Conservation (phyloP, 2,113 vertebrate genomes). For the Hemicordylus capensis region DNA sequence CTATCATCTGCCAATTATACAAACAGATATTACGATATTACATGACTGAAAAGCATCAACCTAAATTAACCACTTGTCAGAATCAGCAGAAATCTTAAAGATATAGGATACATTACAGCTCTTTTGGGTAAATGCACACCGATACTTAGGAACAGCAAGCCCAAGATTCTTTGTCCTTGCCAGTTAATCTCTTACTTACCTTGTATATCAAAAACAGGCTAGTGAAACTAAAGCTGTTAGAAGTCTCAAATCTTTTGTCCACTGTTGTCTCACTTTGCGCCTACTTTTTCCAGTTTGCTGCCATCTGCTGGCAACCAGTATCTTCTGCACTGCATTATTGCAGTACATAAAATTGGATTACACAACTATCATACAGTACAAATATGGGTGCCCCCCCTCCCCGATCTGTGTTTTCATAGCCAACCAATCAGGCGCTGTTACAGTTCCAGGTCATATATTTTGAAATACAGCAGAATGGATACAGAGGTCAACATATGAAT, state of each 20-base stretch:
- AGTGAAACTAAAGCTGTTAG: slow-evolving; percentile 45
- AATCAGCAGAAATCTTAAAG: neutral
- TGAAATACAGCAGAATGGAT: slow-evolving; percentile 14
- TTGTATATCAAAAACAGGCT: slow-evolving; percentile 50
- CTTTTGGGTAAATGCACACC: neutral
- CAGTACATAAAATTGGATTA: slow-evolving; percentile 20
- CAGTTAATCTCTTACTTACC: slow-evolving; percentile 54
- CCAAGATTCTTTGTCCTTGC: slow-evolving; percentile 12
- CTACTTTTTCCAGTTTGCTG: slow-evolving; percentile 58
- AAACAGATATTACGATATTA: neutral
- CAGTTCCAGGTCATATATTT: slow-evolving; percentile 45
- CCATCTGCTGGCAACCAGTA: slow-evolving; percentile 65
- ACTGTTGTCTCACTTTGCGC: neutral
- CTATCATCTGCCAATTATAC: neutral
- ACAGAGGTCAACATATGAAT: neutral
- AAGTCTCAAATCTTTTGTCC: slow-evolving; percentile 57
- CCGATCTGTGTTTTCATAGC: slow-evolving; percentile 29
- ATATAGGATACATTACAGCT: neutral
- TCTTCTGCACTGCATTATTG: neutral
- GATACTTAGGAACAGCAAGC: neutral
- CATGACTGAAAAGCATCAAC: neutral
- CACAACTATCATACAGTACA: neutral
- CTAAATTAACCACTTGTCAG: neutral
- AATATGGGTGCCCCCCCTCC: neutral
- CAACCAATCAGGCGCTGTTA: slow-evolving; percentile 35